phyloP scores from a whole-genome alignment of 2,113 vertebrate species.

The Phasianus colchicus region DNA sequence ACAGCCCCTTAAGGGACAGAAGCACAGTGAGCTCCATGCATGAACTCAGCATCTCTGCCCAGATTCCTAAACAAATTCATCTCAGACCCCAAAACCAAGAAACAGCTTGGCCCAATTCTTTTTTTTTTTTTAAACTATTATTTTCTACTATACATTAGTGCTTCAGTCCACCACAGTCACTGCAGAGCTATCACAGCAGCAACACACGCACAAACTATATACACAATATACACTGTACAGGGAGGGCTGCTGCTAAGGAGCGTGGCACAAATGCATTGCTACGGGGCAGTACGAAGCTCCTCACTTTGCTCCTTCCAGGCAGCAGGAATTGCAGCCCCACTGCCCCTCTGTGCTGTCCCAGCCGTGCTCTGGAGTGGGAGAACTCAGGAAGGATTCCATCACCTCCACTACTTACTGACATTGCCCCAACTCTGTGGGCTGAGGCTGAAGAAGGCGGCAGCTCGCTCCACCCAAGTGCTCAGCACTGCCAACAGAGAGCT shows the following conservation, averaged over 20 bases:
- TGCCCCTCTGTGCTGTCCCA: not conserved
- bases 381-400: not conserved
- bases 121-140: not conserved
- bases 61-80: not conserved
- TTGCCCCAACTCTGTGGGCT: not conserved
- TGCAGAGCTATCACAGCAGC: not conserved
- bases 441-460: not conserved
- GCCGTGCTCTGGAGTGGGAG: not conserved
- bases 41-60: not conserved
- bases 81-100: not conserved
- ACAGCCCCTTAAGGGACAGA: not conserved
- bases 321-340: not conserved
- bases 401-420: rapidly evolving
- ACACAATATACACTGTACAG: not conserved
- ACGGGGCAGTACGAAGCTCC: not conserved
- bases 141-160: not conserved
- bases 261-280: rapidly evolving
- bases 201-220: rapidly evolving
- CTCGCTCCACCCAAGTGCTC: no score
- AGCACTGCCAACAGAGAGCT: no score
- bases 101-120: not conserved
- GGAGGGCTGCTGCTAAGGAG: not conserved
- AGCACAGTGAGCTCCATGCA: rapidly evolving
- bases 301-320: not conserved
- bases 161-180: not conserved